Base-by-base conservation (phyloP, 2,888 invertebrate genomes). In the Onthophagus sagittarius region DNA sequence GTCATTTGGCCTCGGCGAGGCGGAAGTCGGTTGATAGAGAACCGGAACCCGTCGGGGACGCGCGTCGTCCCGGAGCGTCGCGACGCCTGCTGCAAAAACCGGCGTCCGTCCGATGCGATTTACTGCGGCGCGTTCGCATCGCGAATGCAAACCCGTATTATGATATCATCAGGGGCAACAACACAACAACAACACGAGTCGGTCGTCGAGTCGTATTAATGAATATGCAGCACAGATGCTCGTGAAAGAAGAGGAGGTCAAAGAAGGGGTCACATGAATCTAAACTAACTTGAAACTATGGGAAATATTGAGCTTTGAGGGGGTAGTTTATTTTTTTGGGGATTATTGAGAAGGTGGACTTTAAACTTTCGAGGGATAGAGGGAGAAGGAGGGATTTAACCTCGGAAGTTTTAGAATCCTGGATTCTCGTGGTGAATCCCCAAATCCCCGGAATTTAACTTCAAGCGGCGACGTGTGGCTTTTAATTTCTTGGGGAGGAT, bases 1-100 rank as follows among this genome's bases (percentile, higher is more conserved):
- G 83, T 83, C 83, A 81, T 83, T 83, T 83, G 83, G 83, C 82
- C 81, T 82, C 80, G 81, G 81, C 80, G 80, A 81, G 73, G 62
- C 78, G 75, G 78, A 81, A 80, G 79, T 23, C 81, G 78, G 79
- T 72, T 72, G 69, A 70, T 70, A 67, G 65, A 67, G 32, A 67
- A 69, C 63, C 63, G 70, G 65, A 67, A 53, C 9, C 39, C 62
- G 53, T 23, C 71, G 63, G 78, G 79, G 79, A 80, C 79, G 79
- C 78, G 73, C 75, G 77, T 78, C 79, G 76, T 77, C 78, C 76
- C 76, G 77, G 79, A 79, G 79, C 79, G 79, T 80, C 81, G 78
- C 76, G 71, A 74, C 75, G 73, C 67, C 69, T 70, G 70, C 71
- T 77, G 73, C 73, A 70, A 76, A 77, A 74, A 76, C 75, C 76